phyloP scores from a whole-genome alignment of 2,888 invertebrate genomes.

The Ferrisia virgata region DNA sequence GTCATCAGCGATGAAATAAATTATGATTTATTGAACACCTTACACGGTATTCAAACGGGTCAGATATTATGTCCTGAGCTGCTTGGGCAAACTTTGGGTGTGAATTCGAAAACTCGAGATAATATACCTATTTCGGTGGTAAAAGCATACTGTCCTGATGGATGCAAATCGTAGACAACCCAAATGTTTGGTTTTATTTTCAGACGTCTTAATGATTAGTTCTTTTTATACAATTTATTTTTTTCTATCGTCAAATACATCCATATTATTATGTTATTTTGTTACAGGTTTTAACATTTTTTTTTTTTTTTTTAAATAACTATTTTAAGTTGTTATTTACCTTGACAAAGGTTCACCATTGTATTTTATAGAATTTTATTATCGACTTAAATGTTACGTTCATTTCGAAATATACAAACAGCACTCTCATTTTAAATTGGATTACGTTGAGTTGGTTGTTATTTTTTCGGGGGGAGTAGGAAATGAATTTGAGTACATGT shows the following conservation, averaged over 20 bases:
- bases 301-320: not conserved
- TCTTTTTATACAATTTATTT: not conserved
- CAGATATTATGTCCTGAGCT: constrained; percentile 69
- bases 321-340: not conserved
- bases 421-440: not conserved
- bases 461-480: too few species aligned
- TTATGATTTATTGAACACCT: constrained; percentile 81
- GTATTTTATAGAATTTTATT: not conserved
- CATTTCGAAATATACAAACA: not conserved
- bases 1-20: constrained; percentile 82
- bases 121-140: constrained; percentile 73
- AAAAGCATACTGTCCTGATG: constrained; percentile 48
- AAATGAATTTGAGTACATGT: too few species aligned
- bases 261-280: not conserved
- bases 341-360: not conserved
- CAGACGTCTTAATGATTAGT: not conserved
- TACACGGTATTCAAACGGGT: constrained; percentile 71
- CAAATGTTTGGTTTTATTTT: not conserved
- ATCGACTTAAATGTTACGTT: not conserved
- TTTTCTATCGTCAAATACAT: not conserved
- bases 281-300: not conserved
- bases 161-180: not conserved
- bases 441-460: too few species aligned
- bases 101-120: constrained; percentile 77
- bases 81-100: constrained; percentile 63